Base-by-base conservation (phyloP, 2,888 invertebrate species). In the Keiferia lycopersicella region DNA sequence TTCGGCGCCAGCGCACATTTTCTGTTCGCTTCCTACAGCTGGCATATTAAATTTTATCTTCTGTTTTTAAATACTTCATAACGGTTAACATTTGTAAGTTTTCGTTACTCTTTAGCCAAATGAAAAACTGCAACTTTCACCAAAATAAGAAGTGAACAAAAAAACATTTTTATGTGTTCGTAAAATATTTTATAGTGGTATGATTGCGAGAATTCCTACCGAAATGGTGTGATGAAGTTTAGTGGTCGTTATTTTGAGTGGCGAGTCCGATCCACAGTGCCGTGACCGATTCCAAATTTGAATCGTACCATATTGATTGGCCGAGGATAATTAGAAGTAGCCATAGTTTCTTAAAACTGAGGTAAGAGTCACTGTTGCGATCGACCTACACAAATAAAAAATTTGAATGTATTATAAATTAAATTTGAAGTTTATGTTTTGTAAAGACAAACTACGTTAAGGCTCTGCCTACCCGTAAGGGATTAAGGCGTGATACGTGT, bases 221-320 rank as follows among this genome's bases (percentile, higher is more conserved):
- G 87, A 83, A 88, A 83, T 87, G 81, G 87, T 86, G 86, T 87
- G 84, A 84, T 88, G 84, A 88, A 89, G 71, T 88, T 88, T 88
- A 88, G 88, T 84, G 88, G 79, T 86, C 84, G 85, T 86, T 86
- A 83, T 77, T 82, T 81, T 75, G 83, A 87, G 81, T 77, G 76
- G 79, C 87, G 85, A 74, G 72, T 71, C 83, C 66, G 85, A 91
- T 87, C 74, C 67, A 66, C 80, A 88, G 82, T 81, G 86, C 80
- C 82, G 82, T 74, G 76, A 79, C 84, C 72, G 82, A 91, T 89
- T 75, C 67, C 65, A 67, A 74, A 86, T 89, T 89, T 73, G 86
- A 76, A 76, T 80, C 81, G 83, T 81, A 59, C 69, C 67, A 75
- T 75, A 80, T 76, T 84, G 83, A 88, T 87, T 85, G 84, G 84